Evolutionary conservation across 2,113 vertebrate species (phyloP).

Genomic region (Lagopus muta): DNA sequence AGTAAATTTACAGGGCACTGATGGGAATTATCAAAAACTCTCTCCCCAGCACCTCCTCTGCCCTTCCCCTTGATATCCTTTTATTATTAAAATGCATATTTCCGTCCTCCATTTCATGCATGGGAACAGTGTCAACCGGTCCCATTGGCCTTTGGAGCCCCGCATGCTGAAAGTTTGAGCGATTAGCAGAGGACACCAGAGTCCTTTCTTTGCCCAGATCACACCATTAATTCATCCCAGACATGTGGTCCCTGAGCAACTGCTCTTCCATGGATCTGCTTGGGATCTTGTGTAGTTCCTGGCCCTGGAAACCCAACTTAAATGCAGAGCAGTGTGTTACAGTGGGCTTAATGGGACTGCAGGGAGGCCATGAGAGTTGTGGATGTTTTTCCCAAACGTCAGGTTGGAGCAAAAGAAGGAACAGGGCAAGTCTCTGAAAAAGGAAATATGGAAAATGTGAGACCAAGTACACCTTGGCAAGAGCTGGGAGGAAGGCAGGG

Average conservation of each 20-base stretch:
- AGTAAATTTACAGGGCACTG: background rate
- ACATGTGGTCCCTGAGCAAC: background rate
- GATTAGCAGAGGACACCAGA: background rate
- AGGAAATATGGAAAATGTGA: background rate
- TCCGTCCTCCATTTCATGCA: constrained; percentile 8
- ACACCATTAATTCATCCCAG: background rate
- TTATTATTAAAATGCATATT: constrained; percentile 16
- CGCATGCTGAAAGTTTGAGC: background rate
- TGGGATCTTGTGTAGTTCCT: background rate
- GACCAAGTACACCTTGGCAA: background rate
- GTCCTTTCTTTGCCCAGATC: background rate
- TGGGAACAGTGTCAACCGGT: constrained; percentile 20
- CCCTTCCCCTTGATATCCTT: background rate
- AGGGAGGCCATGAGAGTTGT: background rate
- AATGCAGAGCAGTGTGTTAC: background rate
- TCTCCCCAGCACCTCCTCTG: background rate
- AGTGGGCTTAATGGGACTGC: background rate
- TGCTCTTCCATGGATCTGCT: background rate
- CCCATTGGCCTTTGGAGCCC: background rate
- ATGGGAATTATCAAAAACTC: constrained; percentile 10
- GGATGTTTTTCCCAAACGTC: background rate
- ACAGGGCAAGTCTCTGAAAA: background rate
- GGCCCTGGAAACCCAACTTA: background rate
- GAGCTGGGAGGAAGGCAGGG: background rate
- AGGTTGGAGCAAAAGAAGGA: background rate